Base-by-base conservation (phyloP, 2,888 invertebrate species). In the Phytoseiulus persimilis region DNA sequence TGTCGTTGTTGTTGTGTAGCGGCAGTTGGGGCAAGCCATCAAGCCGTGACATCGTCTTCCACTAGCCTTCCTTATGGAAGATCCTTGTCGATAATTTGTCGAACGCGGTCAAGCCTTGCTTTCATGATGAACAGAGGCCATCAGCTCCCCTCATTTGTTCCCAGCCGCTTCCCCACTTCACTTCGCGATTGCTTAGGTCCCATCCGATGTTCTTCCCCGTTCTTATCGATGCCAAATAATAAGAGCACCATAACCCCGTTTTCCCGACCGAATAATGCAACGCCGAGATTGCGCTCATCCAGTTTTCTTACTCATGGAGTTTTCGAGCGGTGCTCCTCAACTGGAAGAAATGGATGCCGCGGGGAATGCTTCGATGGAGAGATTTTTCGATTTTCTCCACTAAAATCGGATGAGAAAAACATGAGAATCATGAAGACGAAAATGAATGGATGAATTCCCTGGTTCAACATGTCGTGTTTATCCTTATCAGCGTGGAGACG, bases 21-120 rank as follows among this genome's bases (percentile, higher is more conserved):
- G 39, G n/a, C 9, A 31, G 87, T 39, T 32, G 3, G 33, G 45
- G 32, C 87, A 32, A 87, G 31, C 87, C 33, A 33, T 45, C 87
- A 39, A 39, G 45, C 87, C 87, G 87, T 33, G 32, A 87, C 87
- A 33, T 65, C 65, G 65, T 65, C 65, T 65, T 65, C 11, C 65
- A 65, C 65, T 65, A 65, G 65, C 65, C 23, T 65, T n/a, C 87
- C 87, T 87, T 33, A 87, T 87, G 87, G 87, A 87, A 87, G 87
- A 87, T 87, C 87, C 87, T 33, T 87, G 87, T 87, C 87, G 87
- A 87, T 87, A 87, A 87, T 87, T 87, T 87, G 87, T 87, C 87
- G 39, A 65, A 28, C 65, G 65, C 65, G 65, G 65, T 65, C 65
- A 65, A 65, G 65, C 65, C 65, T 65, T 28, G 65, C 65, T 65